A percentile compares a stretch with the other conserved stretches of the same genome.
phyloP scores from a whole-genome alignment of 2,888 invertebrate species.

The Pristionchus mayeri region DNA sequence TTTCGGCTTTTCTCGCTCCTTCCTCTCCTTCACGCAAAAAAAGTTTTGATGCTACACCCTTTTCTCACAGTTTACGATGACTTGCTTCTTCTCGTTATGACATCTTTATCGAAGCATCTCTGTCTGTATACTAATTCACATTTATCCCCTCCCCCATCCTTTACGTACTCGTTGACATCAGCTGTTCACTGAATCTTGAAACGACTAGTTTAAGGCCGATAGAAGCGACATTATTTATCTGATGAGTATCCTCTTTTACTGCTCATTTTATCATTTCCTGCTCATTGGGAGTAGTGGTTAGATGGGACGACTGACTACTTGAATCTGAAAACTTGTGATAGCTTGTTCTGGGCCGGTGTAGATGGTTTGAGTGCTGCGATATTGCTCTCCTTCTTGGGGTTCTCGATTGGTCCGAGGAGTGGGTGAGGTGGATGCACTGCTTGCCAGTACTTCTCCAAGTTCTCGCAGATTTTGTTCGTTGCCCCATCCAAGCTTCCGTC shows the following conservation, averaged over 20 bases:
- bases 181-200: constrained; percentile 39
- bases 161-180: constrained; percentile 2
- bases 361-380: constrained; percentile 13
- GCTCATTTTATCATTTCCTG: not conserved
- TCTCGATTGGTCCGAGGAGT: not conserved
- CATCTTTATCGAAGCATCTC: not conserved
- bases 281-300: not conserved
- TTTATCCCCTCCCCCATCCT: not conserved
- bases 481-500: constrained; percentile 62
- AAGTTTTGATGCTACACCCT: not conserved
- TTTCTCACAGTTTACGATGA: not conserved
- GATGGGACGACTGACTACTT: not conserved
- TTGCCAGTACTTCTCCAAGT: constrained; percentile 61
- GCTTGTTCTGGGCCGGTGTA: constrained; percentile 17
- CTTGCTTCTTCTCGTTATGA: not conserved
- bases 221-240: constrained; percentile 35
- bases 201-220: constrained; percentile 36
- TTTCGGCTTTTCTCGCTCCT: constrained; percentile 41
- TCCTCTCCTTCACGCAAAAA: not conserved
- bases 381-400: constrained; percentile 4
- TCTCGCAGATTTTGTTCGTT: constrained; percentile 58
- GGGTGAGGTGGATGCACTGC: constrained; percentile 54
- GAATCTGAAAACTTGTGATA: constrained; percentile 5
- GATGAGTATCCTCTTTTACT: constrained; percentile 23
- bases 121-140: not conserved